phyloP scores from a whole-genome alignment of 2,888 invertebrate genomes.

The Omphaloscelis lunosa region DNA sequence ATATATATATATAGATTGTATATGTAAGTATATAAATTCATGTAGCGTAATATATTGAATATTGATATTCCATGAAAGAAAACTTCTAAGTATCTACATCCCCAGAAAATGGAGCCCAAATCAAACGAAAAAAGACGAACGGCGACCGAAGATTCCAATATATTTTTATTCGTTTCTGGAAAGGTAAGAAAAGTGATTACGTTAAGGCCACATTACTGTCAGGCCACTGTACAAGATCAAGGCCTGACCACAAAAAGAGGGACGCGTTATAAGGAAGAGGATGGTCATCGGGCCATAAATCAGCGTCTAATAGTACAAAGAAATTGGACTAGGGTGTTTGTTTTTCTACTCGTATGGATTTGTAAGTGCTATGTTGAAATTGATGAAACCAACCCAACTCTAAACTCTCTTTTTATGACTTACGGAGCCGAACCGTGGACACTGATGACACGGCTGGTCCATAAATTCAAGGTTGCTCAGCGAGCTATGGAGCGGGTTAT shows the following conservation, averaged over 20 bases:
- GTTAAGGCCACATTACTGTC: constrained; percentile 51
- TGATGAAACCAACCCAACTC: background rate
- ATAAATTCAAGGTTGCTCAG: too few species aligned
- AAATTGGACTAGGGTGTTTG: constrained; percentile 46
- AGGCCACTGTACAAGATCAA: constrained; percentile 25
- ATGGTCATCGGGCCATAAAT: constrained; percentile 58
- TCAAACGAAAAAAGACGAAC: constrained; percentile 35
- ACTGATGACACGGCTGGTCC: too few species aligned
- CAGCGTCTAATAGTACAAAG: constrained; percentile 47
- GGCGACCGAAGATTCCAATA: constrained; percentile 42
- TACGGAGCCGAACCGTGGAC: too few species aligned
- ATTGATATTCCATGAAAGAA: background rate
- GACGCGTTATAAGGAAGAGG: constrained; percentile 61
- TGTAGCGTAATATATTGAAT: background rate
- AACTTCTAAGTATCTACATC: background rate
- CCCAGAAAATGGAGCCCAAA: background rate
- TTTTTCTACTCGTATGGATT: constrained; percentile 38
- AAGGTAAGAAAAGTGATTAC: constrained; percentile 56
- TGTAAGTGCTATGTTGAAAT: constrained; percentile 1
- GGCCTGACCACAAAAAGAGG: constrained; percentile 50
- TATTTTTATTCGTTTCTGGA: constrained; percentile 33
- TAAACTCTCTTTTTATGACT: too few species aligned
- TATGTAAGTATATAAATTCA: background rate
- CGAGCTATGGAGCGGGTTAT: too few species aligned
- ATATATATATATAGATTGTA: too few species aligned